These are phyloP conservation scores for Benitochromis conjunctus DNA, from an alignment of 2,113 vertebrate species.

Conservation along the genomic window DNA sequence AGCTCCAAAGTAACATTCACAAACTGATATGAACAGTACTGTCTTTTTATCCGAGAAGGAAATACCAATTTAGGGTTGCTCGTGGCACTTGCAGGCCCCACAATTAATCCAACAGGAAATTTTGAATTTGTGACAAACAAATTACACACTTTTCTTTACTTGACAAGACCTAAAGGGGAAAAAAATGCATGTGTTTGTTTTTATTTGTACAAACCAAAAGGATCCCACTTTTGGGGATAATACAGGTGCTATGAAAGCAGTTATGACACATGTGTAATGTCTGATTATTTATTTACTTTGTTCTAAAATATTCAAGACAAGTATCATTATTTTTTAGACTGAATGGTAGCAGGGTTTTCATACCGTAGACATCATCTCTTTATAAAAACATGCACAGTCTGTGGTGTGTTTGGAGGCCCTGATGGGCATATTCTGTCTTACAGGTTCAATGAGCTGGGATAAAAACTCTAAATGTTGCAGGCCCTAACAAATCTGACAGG, in stretches of 20 bases:
- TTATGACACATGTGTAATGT: neutral
- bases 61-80: neutral
- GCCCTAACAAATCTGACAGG: constrained; percentile 42
- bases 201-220: neutral
- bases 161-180: neutral
- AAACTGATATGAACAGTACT: neutral
- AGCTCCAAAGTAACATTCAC: neutral
- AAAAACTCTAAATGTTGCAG: constrained; percentile 24
- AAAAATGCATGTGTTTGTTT: neutral
- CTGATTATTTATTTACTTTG: neutral
- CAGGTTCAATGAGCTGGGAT: neutral
- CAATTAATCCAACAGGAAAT: neutral
- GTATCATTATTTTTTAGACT: neutral
- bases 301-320: neutral
- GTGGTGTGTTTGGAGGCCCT: neutral
- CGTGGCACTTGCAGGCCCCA: neutral
- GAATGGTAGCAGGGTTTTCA: neutral
- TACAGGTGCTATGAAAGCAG: neutral
- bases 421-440: neutral
- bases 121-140: neutral
- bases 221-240: neutral
- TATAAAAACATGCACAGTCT: neutral
- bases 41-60: neutral
- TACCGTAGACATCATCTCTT: neutral
- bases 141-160: neutral